Evolutionary conservation across 1,140 invertebrate species (phyloP).

Genomic region (Melanaphis sacchari): DNA sequence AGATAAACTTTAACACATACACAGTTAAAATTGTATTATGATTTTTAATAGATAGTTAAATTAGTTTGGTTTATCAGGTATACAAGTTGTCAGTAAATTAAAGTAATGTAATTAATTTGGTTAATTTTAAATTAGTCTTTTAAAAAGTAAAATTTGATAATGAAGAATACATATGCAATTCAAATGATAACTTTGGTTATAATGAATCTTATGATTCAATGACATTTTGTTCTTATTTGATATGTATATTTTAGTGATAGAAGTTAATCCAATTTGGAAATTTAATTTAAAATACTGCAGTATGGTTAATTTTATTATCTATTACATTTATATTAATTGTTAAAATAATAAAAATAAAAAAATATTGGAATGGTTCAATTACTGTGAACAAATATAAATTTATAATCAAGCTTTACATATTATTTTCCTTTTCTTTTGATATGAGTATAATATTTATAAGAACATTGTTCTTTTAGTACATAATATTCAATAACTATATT

Average conservation of each 20-base stretch:
- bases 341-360: not conserved
- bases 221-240: conserved; percentile 1
- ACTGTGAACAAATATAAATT: not conserved
- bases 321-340: not conserved
- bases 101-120: not conserved
- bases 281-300: not conserved
- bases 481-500: not conserved
- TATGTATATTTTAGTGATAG: conserved; percentile 15
- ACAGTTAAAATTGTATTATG: not conserved
- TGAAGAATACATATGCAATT: not conserved
- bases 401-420: not conserved
- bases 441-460: not conserved
- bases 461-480: not conserved
- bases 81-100: not conserved
- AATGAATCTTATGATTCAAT: not conserved
- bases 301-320: not conserved
- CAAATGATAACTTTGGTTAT: conserved; percentile 20
- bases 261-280: not conserved
- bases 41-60: not conserved
- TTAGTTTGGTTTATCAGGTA: not conserved
- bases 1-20: not conserved
- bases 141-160: conserved; percentile 30
- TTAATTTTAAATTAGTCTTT: not conserved
- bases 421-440: not conserved
- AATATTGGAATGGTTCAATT: not conserved